Evolutionary conservation across 2,113 vertebrate species (phyloP), one percentile per base, ranked within the genome.

Genomic region (Cepphus grylle): DNA sequence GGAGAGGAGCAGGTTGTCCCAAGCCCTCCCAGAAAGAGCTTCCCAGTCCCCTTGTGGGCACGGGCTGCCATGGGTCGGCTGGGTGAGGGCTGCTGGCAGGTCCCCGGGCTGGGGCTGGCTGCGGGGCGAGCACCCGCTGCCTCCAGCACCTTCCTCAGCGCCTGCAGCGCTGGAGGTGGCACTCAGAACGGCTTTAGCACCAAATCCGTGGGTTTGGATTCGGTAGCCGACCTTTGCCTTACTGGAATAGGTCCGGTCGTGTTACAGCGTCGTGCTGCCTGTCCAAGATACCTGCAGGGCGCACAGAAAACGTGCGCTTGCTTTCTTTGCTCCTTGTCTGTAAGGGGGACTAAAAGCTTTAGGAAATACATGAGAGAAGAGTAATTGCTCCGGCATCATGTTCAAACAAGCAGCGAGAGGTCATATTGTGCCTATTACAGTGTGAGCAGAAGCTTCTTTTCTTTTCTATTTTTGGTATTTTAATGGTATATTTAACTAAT

Each of bases 361-460:
- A 38, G 49, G 55, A 42, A 69, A 19, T 29, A 22, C 16, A 15
- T 5, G 4, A 47, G 47, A 34, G 50, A 12, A n/a, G 5, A 29
- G 40, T 17, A 9, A 61, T 61, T 81, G 22, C 55, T 42, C 29
- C 32, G 55, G 49, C 18, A 40, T 53, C 9, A 1, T 1, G 11
- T 56, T 15, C 27, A 19, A 22, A 53, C 8, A 7, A 8, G 27
- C 69, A 52, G 49, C 12, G 26, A n/a, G 8, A 22, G 52, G 59
- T 32, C 21, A 15, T 9, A 1, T 9, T 5, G 38, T 29, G 34
- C 6, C 0, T 32, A 3, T 6, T 78, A 3, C 1, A 27, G 40
- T 1, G 12, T 25, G 52, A 26, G 32, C 22, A 25, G 40, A 53
- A 71, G 23, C 56, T 76, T 67, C 7, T 4, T 29, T 45, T 11